phyloP scores from a whole-genome alignment of 2,113 vertebrate genomes.

The Vombatus ursinus region DNA sequence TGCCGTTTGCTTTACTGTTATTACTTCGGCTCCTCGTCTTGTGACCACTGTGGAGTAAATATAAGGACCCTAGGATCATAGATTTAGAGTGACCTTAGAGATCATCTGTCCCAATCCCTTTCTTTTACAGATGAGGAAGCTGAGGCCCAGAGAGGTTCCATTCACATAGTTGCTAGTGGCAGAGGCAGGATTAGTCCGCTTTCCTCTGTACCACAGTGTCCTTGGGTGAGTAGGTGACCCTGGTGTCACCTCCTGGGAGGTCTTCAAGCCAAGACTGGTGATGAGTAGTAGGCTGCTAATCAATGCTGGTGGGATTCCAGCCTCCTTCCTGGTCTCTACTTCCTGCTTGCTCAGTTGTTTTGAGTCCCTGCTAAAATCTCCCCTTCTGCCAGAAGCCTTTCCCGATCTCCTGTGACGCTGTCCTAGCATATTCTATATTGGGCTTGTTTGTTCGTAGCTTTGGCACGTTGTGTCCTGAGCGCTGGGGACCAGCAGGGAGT shows the following conservation, averaged over 20 bases:
- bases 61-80: background rate
- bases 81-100: background rate
- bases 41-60: background rate
- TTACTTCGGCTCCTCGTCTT: background rate
- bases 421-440: background rate
- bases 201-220: background rate
- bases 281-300: too few species aligned
- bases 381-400: background rate
- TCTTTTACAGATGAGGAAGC: background rate
- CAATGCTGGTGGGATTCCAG: background rate
- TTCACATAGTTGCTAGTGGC: background rate
- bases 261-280: background rate
- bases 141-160: background rate
- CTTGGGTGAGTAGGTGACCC: background rate
- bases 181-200: background rate
- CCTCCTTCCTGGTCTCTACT: too few species aligned
- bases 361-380: too few species aligned
- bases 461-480: background rate
- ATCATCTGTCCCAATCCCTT: background rate
- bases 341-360: background rate
- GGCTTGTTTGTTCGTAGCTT: background rate
- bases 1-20: too few species aligned
- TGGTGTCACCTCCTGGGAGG: background rate
- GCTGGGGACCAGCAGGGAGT: background rate
- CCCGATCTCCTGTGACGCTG: too few species aligned